Evolutionary conservation across 2,797 vertebrate genomes (phyloP).

Genomic region (Mormyrus proboscirostris): DNA sequence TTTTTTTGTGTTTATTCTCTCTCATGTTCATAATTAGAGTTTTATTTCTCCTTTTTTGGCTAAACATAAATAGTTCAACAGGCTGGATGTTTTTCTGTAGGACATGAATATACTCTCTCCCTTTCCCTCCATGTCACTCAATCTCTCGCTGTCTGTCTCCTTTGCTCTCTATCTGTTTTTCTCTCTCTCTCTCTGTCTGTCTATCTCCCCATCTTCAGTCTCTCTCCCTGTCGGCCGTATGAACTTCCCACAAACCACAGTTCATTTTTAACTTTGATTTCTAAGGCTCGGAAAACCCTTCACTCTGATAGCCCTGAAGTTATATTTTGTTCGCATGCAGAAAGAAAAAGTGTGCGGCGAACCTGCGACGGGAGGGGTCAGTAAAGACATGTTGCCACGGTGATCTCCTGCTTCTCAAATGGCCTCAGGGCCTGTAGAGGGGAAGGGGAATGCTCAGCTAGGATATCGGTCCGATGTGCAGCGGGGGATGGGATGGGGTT

Average conservation of each 20-base stretch:
- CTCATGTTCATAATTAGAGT: not conserved
- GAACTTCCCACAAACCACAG: not conserved
- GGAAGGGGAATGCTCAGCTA: not conserved
- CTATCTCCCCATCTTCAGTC: no score
- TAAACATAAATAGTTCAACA: not conserved
- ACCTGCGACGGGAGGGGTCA: no score
- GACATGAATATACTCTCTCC: not conserved
- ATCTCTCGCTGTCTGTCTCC: not conserved
- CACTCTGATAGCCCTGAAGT: no score
- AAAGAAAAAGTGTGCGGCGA: no score
- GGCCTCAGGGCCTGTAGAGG: no score
- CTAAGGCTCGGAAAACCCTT: no score
- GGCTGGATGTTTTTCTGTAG: not conserved
- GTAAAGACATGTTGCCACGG: no score
- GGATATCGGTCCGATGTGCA: not conserved
- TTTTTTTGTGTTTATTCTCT: not conserved
- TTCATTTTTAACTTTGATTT: no score
- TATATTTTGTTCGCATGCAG: no score
- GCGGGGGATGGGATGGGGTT: not conserved
- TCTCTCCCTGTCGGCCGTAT: not conserved
- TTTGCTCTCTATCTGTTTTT: not conserved
- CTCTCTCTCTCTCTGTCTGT: no score
- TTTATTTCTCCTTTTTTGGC: not conserved
- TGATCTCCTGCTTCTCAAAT: no score
- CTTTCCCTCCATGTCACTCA: not conserved